Evolutionary conservation across 2,113 vertebrate species (phyloP).

Genomic region (Sigmodon hispidus): DNA sequence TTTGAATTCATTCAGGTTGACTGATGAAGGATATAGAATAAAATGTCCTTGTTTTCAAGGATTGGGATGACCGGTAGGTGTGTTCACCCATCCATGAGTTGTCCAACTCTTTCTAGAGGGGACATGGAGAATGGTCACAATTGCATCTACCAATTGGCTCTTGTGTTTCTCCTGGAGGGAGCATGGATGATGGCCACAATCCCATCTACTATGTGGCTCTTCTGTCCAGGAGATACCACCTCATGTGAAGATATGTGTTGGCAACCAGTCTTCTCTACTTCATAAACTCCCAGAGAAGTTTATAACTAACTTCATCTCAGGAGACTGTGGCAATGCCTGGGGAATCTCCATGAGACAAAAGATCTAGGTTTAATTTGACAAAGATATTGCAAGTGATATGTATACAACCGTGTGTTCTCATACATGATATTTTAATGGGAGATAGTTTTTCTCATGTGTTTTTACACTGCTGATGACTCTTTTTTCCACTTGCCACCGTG

Average conservation of each 20-base stretch:
- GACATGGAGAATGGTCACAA: not conserved
- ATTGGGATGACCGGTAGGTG: no score
- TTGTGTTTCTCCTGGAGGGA: not conserved
- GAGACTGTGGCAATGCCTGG: not conserved
- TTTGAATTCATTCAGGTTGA: not conserved
- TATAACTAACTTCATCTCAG: not conserved
- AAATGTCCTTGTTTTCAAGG: not conserved
- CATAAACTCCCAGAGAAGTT: no score
- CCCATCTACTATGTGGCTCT: no score
- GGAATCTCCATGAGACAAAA: not conserved
- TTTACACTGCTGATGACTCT: not conserved
- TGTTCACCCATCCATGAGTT: not conserved
- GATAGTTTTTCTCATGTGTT: not conserved
- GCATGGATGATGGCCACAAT: not conserved
- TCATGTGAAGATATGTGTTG: not conserved
- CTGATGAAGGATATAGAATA: not conserved
- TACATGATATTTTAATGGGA: not conserved
- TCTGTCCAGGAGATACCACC: not conserved
- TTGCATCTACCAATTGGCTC: no score
- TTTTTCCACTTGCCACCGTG: not conserved
- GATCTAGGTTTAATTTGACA: not conserved
- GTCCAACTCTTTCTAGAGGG: not conserved
- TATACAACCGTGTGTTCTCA: not conserved
- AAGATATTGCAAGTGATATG: not conserved
- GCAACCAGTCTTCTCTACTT: not conserved